Conservation (phyloP, 2,888 invertebrate genomes). For the Cataglyphis rosenhaueri region DNA sequence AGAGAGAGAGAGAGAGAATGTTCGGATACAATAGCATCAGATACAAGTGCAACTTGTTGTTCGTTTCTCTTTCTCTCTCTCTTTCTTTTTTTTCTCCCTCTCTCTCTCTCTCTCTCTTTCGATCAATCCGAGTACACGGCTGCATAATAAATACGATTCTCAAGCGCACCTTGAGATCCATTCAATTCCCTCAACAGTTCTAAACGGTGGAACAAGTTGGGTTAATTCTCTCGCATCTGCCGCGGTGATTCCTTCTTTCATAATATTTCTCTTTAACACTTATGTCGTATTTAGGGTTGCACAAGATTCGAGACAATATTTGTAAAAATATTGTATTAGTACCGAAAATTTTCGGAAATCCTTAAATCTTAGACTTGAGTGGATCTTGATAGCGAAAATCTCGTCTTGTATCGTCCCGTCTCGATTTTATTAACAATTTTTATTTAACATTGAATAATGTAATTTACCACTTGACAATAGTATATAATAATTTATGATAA, state of each 20-base stretch:
- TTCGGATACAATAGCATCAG: neutral
- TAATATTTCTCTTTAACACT: neutral
- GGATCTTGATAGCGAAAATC: too few species aligned
- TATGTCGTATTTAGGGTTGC: too few species aligned
- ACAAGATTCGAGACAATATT: too few species aligned
- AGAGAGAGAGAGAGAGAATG: neutral
- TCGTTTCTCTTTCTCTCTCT: neutral
- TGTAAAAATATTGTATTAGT: too few species aligned
- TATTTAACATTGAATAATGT: too few species aligned
- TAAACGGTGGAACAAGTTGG: slow-evolving; percentile 49
- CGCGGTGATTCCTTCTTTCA: slow-evolving; percentile 9
- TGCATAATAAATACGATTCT: slow-evolving; percentile 50
- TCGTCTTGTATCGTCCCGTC: too few species aligned
- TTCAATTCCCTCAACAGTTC: slow-evolving; percentile 41
- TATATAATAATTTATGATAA: too few species aligned
- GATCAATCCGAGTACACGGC: slow-evolving; percentile 22
- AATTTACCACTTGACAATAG: too few species aligned
- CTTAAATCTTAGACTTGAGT: too few species aligned
- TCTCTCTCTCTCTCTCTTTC: neutral
- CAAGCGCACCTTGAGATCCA: slow-evolving; percentile 39
- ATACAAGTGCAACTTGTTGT: neutral
- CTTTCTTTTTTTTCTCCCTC: neutral
- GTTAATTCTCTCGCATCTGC: slow-evolving; percentile 41
- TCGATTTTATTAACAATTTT: too few species aligned
- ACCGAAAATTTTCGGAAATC: too few species aligned